These are phyloP conservation scores for Lapara coniferarum DNA, from an alignment of 2,888 invertebrate species.

Conservation along the genomic window DNA sequence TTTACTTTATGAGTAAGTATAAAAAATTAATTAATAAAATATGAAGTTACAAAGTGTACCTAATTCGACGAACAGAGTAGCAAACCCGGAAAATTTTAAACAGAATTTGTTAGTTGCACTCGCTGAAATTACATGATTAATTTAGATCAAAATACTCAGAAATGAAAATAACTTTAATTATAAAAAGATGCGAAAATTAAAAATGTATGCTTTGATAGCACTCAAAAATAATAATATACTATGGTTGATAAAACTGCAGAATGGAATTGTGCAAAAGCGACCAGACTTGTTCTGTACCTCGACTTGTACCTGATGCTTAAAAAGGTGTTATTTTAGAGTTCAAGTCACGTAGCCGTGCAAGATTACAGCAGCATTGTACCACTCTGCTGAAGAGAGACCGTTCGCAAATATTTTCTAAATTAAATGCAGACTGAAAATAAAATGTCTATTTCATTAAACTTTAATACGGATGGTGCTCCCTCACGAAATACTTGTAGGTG, in stretches of 20 bases:
- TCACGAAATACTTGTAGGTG: neutral
- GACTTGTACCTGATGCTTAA: conserved; percentile 22
- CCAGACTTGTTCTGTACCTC: neutral
- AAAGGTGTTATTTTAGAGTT: conserved; percentile 5
- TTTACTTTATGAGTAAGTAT: conserved; percentile 30
- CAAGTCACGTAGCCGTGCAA: conserved; percentile 19
- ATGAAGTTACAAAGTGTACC: conserved; percentile 27
- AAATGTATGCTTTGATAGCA: neutral
- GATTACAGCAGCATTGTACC: conserved; percentile 17
- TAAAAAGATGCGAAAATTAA: neutral
- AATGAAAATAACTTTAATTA: neutral
- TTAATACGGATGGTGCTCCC: conserved; percentile 20
- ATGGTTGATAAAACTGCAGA: conserved; percentile 8
- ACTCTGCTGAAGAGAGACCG: conserved; percentile 8
- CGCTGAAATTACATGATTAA: neutral
- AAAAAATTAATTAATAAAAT: conserved; percentile 28
- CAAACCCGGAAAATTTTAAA: neutral
- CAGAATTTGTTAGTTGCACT: neutral
- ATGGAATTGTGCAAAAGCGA: conserved; percentile 1
- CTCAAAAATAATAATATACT: neutral
- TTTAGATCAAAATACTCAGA: neutral
- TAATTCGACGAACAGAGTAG: too few relatives aligned
- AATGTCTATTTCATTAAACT: conserved; percentile 20
- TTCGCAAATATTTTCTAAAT: conserved; percentile 24
- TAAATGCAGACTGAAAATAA: conserved; percentile 27